Evolutionary conservation across 2,113 vertebrate genomes (phyloP).

Genomic region (Scalopus aquaticus): DNA sequence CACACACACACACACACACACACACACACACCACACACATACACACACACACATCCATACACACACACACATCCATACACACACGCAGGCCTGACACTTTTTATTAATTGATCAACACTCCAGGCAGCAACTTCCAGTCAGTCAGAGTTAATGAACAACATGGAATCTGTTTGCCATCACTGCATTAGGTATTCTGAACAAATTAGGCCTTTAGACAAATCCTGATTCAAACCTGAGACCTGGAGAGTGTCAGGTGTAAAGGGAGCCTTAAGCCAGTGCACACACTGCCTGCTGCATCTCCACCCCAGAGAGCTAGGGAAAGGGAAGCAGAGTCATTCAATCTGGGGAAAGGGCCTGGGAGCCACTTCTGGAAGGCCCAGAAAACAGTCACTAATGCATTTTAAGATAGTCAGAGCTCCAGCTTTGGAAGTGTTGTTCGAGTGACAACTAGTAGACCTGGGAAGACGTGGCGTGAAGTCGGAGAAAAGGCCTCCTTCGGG

Average conservation of each 20-base stretch:
- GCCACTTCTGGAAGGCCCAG: not conserved
- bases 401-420: not conserved
- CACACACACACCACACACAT: too few relatives aligned
- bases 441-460: not conserved
- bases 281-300: not conserved
- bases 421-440: not conserved
- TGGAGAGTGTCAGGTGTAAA: not conserved
- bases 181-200: conserved; percentile 50
- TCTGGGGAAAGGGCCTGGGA: not conserved
- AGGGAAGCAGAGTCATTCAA: not conserved
- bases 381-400: not conserved
- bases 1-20: not conserved
- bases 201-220: conserved; percentile 50
- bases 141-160: conserved; percentile 62
- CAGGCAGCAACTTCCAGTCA: conserved; percentile 64
- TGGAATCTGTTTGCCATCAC: conserved; percentile 41
- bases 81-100: not conserved
- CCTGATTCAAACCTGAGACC: conserved; percentile 25
- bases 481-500: not conserved
- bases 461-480: not conserved
- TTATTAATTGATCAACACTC: conserved; percentile 44
- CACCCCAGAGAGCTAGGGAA: not conserved
- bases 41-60: not conserved
- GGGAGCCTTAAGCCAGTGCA: not conserved
- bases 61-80: not conserved